Conservation (phyloP, 2,113 vertebrate genomes). For the Stigmatopora nigra region DNA sequence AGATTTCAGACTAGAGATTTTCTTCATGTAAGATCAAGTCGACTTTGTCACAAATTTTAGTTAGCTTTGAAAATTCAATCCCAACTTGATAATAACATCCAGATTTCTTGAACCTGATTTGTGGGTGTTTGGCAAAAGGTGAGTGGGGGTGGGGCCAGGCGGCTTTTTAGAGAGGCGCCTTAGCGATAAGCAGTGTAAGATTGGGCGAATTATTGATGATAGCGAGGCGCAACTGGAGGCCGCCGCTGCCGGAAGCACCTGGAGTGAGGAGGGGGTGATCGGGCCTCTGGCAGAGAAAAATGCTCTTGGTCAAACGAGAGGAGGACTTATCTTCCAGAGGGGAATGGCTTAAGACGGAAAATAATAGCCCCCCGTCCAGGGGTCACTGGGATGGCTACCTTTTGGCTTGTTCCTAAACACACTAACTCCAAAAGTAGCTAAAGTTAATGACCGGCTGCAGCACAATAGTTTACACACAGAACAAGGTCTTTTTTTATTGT, state of each 20-base stretch:
- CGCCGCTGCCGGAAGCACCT: slow-evolving; percentile 56
- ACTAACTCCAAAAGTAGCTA: neutral
- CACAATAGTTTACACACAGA: neutral
- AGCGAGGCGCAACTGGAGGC: slow-evolving; percentile 36
- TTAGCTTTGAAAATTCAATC: neutral
- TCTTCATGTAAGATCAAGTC: neutral
- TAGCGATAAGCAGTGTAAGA: slow-evolving; percentile 64
- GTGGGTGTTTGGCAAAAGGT: slow-evolving; percentile 10
- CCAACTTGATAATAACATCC: neutral
- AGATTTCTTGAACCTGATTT: neutral
- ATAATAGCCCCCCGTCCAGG: slow-evolving; percentile 22
- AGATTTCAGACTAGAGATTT: neutral
- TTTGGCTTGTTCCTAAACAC: slow-evolving; percentile 2
- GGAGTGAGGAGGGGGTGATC: slow-evolving; percentile 45
- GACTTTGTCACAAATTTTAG: neutral
- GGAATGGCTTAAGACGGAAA: slow-evolving; percentile 25
- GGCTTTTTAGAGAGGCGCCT: slow-evolving; percentile 59
- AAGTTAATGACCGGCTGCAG: neutral
- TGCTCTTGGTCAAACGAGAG: slow-evolving; percentile 47
- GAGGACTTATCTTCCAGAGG: slow-evolving; percentile 63
- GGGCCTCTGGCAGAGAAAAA: slow-evolving; percentile 72
- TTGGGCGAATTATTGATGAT: slow-evolving; percentile 74
- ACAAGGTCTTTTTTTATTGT: too few relatives aligned
- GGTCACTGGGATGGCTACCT: neutral
- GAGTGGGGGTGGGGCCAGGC: slow-evolving; percentile 37